A percentile compares a stretch with the other conserved stretches of the same genome.
Evolutionary conservation across 1,140 invertebrate species (phyloP).

Genomic region (Whitmania pigra): DNA sequence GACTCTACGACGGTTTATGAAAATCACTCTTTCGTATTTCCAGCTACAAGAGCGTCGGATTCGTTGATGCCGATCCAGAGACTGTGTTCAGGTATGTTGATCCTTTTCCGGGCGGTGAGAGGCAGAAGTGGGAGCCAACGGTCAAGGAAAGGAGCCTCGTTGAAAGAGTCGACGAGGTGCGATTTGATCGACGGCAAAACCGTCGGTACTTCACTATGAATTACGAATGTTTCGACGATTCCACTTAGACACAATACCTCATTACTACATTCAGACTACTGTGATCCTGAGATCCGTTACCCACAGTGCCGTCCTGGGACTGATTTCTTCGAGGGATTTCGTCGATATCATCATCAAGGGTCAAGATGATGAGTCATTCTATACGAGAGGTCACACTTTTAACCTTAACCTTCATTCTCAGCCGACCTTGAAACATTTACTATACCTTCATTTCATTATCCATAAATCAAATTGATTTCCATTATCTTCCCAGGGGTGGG

Average conservation of each 20-base stretch:
- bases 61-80: conserved; percentile 7
- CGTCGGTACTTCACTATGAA: no score
- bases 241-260: background rate
- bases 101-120: conserved; percentile 6
- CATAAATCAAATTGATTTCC: no score
- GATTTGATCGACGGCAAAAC: background rate
- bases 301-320: conserved; percentile 18
- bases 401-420: background rate
- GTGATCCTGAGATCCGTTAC: conserved; percentile 15
- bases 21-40: no score
- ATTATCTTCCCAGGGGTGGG: conserved; percentile 29
- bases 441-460: no score
- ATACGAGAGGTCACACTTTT: conserved; percentile 8
- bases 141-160: conserved; percentile 17
- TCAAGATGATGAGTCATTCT: conserved; percentile 13
- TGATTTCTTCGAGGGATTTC: conserved; percentile 19
- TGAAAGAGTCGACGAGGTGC: conserved; percentile 6
- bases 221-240: background rate
- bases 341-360: conserved; percentile 12
- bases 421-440: no score
- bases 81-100: conserved; percentile 14
- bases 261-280: background rate
- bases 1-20: no score
- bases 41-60: no score
- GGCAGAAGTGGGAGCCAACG: conserved; percentile 16